Conservation (phyloP, 1,140 invertebrate genomes). For the Drosophila asahinai region DNA sequence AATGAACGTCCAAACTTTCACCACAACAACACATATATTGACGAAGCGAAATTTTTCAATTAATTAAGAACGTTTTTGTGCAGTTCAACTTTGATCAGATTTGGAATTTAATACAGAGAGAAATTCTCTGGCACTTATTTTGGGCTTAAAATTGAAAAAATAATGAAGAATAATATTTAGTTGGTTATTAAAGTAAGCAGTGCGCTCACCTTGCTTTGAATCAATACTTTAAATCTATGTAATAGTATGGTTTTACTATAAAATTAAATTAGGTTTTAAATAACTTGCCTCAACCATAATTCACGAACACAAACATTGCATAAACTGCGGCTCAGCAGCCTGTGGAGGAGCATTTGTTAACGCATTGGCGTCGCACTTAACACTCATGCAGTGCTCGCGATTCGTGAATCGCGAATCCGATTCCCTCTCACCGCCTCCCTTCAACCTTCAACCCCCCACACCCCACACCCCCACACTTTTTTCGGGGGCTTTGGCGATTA, state of each 20-base stretch:
- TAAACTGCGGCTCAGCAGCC: constrained; percentile 25
- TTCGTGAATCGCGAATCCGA: not conserved
- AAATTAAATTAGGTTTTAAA: not conserved
- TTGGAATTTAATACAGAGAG: not conserved
- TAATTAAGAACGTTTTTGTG: constrained; percentile 2
- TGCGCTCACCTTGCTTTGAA: no score
- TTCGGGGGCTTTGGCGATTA: constrained; percentile 27
- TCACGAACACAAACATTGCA: not conserved
- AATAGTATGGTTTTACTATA: not conserved
- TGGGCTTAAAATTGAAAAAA: no score
- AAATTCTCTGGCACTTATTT: no score
- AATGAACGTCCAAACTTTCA: constrained; percentile 9
- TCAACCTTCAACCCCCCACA: not conserved
- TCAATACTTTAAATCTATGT: no score
- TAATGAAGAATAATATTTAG: no score
- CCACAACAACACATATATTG: not conserved
- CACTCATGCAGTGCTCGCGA: constrained; percentile 39
- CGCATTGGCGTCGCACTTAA: constrained; percentile 66
- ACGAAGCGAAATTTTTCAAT: constrained; percentile 8
- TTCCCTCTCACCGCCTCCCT: not conserved
- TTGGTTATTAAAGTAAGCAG: no score
- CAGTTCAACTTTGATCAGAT: constrained; percentile 1
- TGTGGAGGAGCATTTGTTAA: constrained; percentile 60
- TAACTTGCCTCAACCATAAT: not conserved
- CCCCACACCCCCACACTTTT: not conserved